Base-by-base conservation (phyloP, 2,888 invertebrate species). In the Brachypalpus laphriformis region DNA sequence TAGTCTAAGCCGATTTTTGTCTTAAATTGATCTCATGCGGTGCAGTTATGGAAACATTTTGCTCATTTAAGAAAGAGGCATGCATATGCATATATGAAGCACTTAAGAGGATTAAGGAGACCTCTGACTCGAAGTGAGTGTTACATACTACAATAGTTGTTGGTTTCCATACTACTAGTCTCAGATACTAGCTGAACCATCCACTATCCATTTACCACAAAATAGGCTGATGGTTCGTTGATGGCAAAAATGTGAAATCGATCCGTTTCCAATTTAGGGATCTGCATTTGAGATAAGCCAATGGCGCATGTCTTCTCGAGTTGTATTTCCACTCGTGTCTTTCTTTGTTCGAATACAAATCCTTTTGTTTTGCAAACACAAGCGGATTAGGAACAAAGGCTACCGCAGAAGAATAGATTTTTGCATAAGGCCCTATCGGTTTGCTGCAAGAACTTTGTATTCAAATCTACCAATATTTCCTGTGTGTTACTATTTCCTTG, bases 331-430 rank as follows among this genome's bases (percentile, higher is more conserved):
- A 5, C 28, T 34, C 5, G 6, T 8, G 16, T 22, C 18, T 1
- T 37, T 40, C 20, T 49, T 70, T 31, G 18, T n/a, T 31, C n/a
- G 49, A 31, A 54, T 20, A 25, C n/a, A 63, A 72, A 77, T 82
- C 77, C 77, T 65, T 72, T 61, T 72, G 81, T 75, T 83, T 83
- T 61, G 72, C 47, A 74, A 74, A 78, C 57, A 80, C 61, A 83
- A 83, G 59, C 78, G 82, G 82, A 83, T 83, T 78, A 78, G n/a
- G 18, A 47, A 74, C 72, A 78, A 78, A 78, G 49, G 40, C 45
- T 18, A 68, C 61, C 72, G 63, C 51, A 45, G 5, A 2, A n/a
- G 14, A 31, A 28, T 40, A 49, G 11, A 42, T 22, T 14, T 77
- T 77, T 61, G 16, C 59, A 42, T 28, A n/a, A 34, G n/a, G 20